A percentile compares a stretch with the other conserved stretches of the same genome.
phyloP scores from a whole-genome alignment of 2,888 invertebrate species.

The Epistrophella euchroma region DNA sequence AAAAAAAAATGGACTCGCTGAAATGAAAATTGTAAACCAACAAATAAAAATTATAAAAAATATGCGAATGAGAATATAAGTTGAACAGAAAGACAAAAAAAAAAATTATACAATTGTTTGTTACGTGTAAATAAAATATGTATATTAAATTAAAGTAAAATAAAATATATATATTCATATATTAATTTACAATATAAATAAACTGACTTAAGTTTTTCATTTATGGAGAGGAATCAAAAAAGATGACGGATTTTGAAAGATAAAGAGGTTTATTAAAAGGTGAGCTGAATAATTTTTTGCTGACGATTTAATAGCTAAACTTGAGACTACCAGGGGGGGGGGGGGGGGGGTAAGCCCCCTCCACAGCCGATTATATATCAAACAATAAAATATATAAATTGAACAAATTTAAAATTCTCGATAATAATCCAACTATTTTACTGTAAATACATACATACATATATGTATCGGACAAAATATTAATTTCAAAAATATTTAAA shows the following conservation, averaged over 20 bases:
- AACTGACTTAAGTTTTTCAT: neutral
- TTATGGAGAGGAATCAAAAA: neutral
- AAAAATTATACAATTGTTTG: slow-evolving; percentile 66
- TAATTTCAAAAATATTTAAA: too few relatives aligned
- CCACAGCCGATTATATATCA: too few relatives aligned
- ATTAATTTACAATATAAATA: slow-evolving; percentile 72
- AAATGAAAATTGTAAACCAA: slow-evolving; percentile 28
- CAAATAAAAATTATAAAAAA: slow-evolving; percentile 23
- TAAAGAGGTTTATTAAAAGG: too few relatives aligned
- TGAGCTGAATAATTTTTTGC: too few relatives aligned
- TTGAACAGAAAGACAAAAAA: slow-evolving; percentile 35
- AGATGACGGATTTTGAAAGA: neutral
- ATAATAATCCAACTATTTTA: too few relatives aligned
- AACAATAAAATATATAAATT: too few relatives aligned
- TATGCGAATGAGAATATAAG: slow-evolving; percentile 14
- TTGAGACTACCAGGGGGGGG: too few relatives aligned
- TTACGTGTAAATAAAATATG: slow-evolving; percentile 74
- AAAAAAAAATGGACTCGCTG: slow-evolving; percentile 15
- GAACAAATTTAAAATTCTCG: too few relatives aligned
- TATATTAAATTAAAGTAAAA: slow-evolving; percentile 70
- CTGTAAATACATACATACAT: too few relatives aligned
- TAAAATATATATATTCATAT: slow-evolving; percentile 73
- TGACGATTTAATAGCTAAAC: too few relatives aligned
- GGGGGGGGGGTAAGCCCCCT: too few relatives aligned
- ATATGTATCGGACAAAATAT: too few relatives aligned